Percentiles rank a stretch among this genome's conserved stretches.
phyloP scores from a whole-genome alignment of 2,888 invertebrate species.

The Phrixothrix hirtus region DNA sequence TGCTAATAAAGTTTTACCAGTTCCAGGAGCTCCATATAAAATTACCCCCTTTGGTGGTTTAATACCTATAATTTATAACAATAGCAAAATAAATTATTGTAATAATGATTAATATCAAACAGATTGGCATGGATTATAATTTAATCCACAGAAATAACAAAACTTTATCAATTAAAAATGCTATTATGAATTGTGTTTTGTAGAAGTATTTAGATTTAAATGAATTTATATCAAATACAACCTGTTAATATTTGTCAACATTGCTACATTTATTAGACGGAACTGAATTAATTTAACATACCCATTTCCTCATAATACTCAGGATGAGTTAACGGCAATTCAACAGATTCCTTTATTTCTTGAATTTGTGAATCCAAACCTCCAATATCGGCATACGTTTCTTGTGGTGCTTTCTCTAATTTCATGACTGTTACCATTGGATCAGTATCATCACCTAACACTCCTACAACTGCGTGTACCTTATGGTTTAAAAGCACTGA shows the following conservation, averaged over 20 bases:
- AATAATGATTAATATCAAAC: too few species aligned
- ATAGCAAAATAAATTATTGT: conserved; percentile 2
- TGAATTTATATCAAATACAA: too few species aligned
- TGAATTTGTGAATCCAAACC: conserved; percentile 97
- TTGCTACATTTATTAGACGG: too few species aligned
- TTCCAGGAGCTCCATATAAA: conserved; percentile 96
- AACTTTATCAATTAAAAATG: too few species aligned
- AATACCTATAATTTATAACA: too few species aligned
- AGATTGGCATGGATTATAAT: too few species aligned
- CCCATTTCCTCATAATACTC: conserved; percentile 99
- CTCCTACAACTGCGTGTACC: conserved; percentile 98
- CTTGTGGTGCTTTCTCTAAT: conserved; percentile 98
- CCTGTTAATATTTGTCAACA: too few species aligned
- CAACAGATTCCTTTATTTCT: conserved; percentile 97
- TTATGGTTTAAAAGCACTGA: conserved; percentile 98
- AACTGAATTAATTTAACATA: too few species aligned
- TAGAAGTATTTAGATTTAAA: too few species aligned
- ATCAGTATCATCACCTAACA: conserved; percentile 96
- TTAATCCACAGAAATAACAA: too few species aligned
- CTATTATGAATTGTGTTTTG: too few species aligned
- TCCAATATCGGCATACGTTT: conserved; percentile 99
- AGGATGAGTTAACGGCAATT: conserved; percentile 96
- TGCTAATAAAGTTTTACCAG: conserved; percentile 96
- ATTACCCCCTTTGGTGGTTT: conserved; percentile 99
- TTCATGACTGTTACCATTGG: conserved; percentile 99